A percentile compares a stretch with the other conserved stretches of the same genome.
Evolutionary conservation across 2,888 invertebrate species (phyloP).

Genomic region (Pachliopta kotzebuea): DNA sequence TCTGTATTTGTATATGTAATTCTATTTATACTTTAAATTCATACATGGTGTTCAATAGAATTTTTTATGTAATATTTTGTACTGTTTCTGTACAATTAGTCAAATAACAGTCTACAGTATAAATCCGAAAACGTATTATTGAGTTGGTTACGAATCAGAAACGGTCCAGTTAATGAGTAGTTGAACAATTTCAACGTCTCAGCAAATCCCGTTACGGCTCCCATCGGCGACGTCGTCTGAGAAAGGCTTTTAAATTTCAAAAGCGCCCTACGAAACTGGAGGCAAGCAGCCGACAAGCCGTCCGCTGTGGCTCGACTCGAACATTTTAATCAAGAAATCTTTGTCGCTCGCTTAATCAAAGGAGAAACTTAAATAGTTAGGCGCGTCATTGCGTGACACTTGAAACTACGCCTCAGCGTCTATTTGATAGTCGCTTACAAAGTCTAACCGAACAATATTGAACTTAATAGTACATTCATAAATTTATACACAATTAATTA

Average conservation of each 20-base stretch:
- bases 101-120: not conserved
- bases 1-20: too few species aligned
- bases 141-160: slow-evolving; percentile 4
- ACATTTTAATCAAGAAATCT: slow-evolving; percentile 68
- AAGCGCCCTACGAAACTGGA: slow-evolving; percentile 45
- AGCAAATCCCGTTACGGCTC: slow-evolving; percentile 28
- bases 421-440: slow-evolving; percentile 4
- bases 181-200: slow-evolving; percentile 34
- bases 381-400: slow-evolving; percentile 34
- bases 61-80: not conserved
- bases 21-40: too few species aligned
- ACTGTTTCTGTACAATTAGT: not conserved
- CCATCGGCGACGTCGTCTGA: slow-evolving; percentile 34
- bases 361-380: slow-evolving; percentile 57
- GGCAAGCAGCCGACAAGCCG: slow-evolving; percentile 35
- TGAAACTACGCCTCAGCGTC: slow-evolving; percentile 14
- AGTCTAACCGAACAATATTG: slow-evolving; percentile 7
- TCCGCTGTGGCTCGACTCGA: slow-evolving; percentile 40
- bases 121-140: not conserved
- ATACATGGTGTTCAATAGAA: too few species aligned
- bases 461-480: slow-evolving; percentile 4
- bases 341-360: slow-evolving; percentile 61
- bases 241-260: slow-evolving; percentile 50
- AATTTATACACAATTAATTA: not conserved
- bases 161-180: slow-evolving; percentile 25